Conservation (phyloP, 2,113 vertebrate genomes). For the Tupaia tana region DNA sequence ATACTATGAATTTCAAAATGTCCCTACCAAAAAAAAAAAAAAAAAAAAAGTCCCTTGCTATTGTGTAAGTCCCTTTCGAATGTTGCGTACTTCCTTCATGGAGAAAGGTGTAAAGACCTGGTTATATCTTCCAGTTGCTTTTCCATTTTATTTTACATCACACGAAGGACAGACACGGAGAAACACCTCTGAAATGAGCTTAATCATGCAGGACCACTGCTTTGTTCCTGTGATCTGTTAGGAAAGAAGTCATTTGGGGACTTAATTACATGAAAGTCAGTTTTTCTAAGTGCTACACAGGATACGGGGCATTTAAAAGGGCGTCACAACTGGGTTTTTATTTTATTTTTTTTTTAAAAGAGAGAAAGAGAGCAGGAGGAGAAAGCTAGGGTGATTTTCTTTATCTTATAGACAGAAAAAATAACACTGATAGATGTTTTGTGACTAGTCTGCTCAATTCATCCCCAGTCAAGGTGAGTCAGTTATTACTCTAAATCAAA, state of each 20-base stretch:
- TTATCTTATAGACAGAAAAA: background rate
- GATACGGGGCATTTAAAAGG: background rate
- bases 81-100: slow-evolving; percentile 66
- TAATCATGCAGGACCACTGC: background rate
- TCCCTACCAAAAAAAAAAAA: slow-evolving; percentile 32
- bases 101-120: slow-evolving; percentile 54
- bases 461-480: background rate
- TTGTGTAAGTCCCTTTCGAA: slow-evolving; percentile 65
- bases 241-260: background rate
- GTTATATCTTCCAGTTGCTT: slow-evolving; percentile 26
- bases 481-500: background rate
- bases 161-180: background rate
- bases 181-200: background rate
- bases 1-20: slow-evolving; percentile 68
- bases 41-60: slow-evolving; percentile 45
- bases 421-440: background rate
- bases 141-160: slow-evolving; percentile 2
- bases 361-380: background rate
- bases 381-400: background rate
- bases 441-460: background rate
- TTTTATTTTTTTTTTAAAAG: background rate
- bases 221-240: background rate
- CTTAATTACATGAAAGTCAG: background rate
- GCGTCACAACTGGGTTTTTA: background rate
- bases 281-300: background rate